These are phyloP conservation scores for Alviniconcha strummeri DNA, from an alignment of 2,888 invertebrate genomes.

Conservation along the genomic window DNA sequence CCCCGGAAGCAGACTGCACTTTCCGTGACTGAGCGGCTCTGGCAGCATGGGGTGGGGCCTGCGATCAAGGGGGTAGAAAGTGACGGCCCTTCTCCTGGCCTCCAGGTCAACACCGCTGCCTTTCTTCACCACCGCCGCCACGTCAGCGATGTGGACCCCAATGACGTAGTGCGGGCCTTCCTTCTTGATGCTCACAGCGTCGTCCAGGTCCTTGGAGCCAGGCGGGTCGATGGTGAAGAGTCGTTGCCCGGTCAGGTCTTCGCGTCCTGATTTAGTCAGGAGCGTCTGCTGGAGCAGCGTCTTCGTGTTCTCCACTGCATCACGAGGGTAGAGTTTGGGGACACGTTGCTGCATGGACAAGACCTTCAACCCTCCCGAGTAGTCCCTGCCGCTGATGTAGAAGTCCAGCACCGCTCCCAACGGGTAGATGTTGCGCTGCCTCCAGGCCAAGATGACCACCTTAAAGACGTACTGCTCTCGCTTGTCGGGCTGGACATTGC, in stretches of 20 bases:
- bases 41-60: conserved; percentile 53
- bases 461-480: conserved; percentile 49
- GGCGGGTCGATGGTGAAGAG: conserved; percentile 56
- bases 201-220: conserved; percentile 50
- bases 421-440: conserved; percentile 47
- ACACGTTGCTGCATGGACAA: conserved; percentile 35
- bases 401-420: conserved; percentile 50
- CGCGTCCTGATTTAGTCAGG: conserved; percentile 1
- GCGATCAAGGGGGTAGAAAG: conserved; percentile 45
- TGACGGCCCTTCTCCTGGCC: conserved; percentile 48
- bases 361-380: conserved; percentile 31
- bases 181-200: conserved; percentile 48
- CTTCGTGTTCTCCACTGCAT: conserved; percentile 20
- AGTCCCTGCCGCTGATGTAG: conserved; percentile 37
- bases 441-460: conserved; percentile 49
- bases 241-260: conserved; percentile 41
- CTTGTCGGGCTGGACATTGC: conserved; percentile 41
- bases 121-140: conserved; percentile 43
- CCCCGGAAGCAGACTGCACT: conserved; percentile 51
- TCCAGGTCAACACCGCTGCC: conserved; percentile 49
- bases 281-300: not conserved
- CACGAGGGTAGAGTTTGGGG: conserved; percentile 29
- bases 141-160: conserved; percentile 59
- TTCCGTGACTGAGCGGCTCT: conserved; percentile 49
- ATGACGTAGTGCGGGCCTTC: conserved; percentile 39